Percentiles rank a stretch among this genome's conserved stretches.
phyloP scores from a whole-genome alignment of 2,888 invertebrate genomes.

The Protodeltote pygarga region DNA sequence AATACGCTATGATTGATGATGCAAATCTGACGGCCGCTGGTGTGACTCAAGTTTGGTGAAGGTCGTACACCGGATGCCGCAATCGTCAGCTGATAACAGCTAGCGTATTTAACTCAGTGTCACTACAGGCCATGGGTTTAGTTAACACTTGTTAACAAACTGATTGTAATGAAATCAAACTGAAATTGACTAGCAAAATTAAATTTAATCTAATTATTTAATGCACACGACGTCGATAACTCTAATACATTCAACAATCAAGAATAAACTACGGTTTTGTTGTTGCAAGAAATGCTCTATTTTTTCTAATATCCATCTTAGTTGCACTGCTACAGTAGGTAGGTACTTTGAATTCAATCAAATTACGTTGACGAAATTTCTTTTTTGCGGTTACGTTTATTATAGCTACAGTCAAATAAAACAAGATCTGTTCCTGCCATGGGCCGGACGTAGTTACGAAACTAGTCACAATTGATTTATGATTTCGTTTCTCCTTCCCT shows the following conservation, averaged over 20 bases:
- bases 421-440: background rate
- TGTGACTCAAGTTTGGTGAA: conserved; percentile 70
- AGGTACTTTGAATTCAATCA: no score
- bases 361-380: no score
- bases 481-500: no score
- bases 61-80: conserved; percentile 69
- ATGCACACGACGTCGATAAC: conserved; percentile 40
- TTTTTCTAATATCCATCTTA: conserved; percentile 21
- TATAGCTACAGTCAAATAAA: no score
- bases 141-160: conserved; percentile 22
- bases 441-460: no score
- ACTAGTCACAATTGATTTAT: no score
- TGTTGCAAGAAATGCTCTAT: conserved; percentile 23
- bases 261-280: conserved; percentile 5
- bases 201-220: conserved; percentile 36
- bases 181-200: conserved; percentile 13
- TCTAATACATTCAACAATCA: conserved; percentile 28
- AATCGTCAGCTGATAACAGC: conserved; percentile 69
- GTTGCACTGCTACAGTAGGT: no score
- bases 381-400: no score
- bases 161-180: conserved; percentile 28
- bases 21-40: conserved; percentile 61
- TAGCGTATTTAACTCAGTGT: conserved; percentile 45
- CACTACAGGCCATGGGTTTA: conserved; percentile 34
- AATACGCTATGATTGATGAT: conserved; percentile 61